Evolutionary conservation across 2,888 invertebrate species (phyloP).

Genomic region (Bombylius major): DNA sequence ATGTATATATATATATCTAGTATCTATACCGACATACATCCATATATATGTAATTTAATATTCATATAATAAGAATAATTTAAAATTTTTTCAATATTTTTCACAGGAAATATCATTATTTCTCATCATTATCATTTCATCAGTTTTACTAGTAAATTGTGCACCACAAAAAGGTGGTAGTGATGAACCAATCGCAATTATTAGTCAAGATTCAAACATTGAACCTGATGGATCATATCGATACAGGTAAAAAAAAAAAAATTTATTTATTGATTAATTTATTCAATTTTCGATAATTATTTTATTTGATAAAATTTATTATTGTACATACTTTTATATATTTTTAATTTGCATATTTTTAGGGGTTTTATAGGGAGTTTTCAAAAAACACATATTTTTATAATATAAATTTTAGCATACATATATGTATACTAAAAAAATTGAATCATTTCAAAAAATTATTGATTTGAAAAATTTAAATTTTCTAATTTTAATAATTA

Average conservation of each 20-base stretch:
- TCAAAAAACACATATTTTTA: background rate
- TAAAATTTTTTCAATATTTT: conserved; percentile 4
- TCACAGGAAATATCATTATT: conserved; percentile 29
- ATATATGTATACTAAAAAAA: too few relatives aligned
- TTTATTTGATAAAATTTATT: too few relatives aligned
- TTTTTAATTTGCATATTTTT: conserved; percentile 15
- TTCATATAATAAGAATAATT: too few relatives aligned
- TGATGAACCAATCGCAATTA: conserved; percentile 48
- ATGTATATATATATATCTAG: too few relatives aligned
- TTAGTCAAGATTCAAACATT: conserved; percentile 58
- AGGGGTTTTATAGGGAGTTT: conserved; percentile 6
- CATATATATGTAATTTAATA: too few relatives aligned
- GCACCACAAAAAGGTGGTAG: conserved; percentile 46
- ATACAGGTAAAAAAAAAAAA: conserved; percentile 44
- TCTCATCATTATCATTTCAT: conserved; percentile 20
- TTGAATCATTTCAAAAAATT: too few relatives aligned
- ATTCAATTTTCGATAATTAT: too few relatives aligned
- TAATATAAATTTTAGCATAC: too few relatives aligned
- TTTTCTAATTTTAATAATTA: too few relatives aligned
- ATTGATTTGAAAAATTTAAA: too few relatives aligned
- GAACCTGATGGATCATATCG: conserved; percentile 59
- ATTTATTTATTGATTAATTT: background rate
- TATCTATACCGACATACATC: too few relatives aligned
- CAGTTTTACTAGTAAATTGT: conserved; percentile 34
- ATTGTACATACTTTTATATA: background rate